Percentiles rank a stretch among this genome's conserved stretches.
These are phyloP conservation scores for Macrotrachela quadricornifera DNA, from an alignment of 1,140 invertebrate species.

Conservation along the genomic window DNA sequence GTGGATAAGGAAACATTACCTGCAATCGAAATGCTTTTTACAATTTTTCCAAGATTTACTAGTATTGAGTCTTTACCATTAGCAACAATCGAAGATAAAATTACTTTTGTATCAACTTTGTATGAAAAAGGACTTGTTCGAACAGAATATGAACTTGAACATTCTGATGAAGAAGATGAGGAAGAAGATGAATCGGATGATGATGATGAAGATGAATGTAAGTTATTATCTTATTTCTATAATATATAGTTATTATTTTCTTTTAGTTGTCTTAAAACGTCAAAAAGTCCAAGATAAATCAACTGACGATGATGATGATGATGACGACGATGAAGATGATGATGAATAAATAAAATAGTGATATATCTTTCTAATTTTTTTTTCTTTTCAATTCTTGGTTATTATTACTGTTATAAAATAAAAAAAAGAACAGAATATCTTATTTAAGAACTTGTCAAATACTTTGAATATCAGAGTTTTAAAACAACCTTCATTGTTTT, in stretches of 20 bases:
- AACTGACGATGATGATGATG: slow-evolving; percentile 9
- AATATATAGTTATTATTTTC: not conserved
- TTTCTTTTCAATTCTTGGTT: no score
- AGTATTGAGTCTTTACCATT: slow-evolving; percentile 47
- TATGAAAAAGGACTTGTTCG: slow-evolving; percentile 10
- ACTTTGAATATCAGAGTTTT: no score
- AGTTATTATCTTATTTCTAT: not conserved
- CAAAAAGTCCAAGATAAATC: slow-evolving; percentile 7
- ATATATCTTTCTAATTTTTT: no score
- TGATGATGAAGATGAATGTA: not conserved
- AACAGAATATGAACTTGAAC: slow-evolving; percentile 23
- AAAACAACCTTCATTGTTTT: no score
- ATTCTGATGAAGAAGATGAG: no score
- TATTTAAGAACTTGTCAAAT: no score
- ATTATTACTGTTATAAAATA: no score
- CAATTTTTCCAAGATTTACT: slow-evolving; percentile 50
- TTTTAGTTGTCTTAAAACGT: slow-evolving; percentile 8
- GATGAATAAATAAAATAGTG: not conserved
- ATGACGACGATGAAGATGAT: slow-evolving; percentile 1
- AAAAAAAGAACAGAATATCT: no score
- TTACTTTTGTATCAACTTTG: slow-evolving; percentile 17
- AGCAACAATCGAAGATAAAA: slow-evolving; percentile 39
- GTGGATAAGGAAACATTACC: slow-evolving; percentile 29
- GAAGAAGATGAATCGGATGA: not conserved
- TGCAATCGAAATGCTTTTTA: slow-evolving; percentile 47